Evolutionary conservation across 2,113 vertebrate genomes (phyloP).

Genomic region (Hyaena hyaena): DNA sequence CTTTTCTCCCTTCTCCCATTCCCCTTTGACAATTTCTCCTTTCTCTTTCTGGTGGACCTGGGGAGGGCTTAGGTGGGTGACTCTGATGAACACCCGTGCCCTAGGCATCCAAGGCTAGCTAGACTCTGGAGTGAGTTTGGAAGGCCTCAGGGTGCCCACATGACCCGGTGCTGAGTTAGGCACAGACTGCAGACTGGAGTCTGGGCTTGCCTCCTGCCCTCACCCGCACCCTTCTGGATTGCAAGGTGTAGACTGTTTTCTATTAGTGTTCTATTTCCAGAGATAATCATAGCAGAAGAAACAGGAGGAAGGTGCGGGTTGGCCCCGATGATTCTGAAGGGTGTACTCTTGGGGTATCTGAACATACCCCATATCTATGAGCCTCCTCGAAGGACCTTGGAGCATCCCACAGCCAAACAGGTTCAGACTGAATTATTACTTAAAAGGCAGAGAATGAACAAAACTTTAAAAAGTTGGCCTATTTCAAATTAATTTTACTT

Average conservation of each 20-base stretch:
- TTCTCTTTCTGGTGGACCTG: not conserved
- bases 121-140: not conserved
- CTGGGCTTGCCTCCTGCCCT: not conserved
- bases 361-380: not conserved
- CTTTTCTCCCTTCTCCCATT: not conserved
- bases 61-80: not conserved
- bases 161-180: not conserved
- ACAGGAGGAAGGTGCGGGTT: not conserved
- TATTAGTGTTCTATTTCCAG: slow-evolving; percentile 13
- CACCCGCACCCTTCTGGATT: not conserved
- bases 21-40: not conserved
- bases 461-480: not conserved
- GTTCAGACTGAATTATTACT: not conserved
- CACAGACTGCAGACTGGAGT: not conserved
- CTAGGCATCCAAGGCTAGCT: not conserved
- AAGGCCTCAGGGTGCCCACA: not conserved
- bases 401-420: not conserved
- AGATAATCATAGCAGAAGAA: slow-evolving; percentile 22
- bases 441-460: not conserved
- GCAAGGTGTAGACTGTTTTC: not conserved
- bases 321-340: not conserved
- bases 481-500: slow-evolving; percentile 6
- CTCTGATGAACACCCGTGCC: not conserved
- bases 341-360: not conserved
- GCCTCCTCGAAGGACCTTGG: not conserved